These are phyloP conservation scores for Oconnorella tubifera DNA, from an alignment of 2,888 invertebrate genomes.

Conservation along the genomic window DNA sequence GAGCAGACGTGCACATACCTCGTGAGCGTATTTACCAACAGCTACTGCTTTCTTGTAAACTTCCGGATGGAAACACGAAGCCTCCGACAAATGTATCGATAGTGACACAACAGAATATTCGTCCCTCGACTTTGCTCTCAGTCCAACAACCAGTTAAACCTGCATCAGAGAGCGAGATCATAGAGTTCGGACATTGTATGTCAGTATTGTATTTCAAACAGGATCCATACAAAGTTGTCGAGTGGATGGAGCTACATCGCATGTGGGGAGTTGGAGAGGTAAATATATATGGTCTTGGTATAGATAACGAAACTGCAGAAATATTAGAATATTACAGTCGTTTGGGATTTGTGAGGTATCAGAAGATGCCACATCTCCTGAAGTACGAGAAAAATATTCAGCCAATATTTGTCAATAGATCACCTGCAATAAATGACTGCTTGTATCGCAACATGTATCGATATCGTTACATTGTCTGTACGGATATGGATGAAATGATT, in stretches of 20 bases:
- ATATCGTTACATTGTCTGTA: slow-evolving; percentile 21
- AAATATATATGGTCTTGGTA: slow-evolving; percentile 21
- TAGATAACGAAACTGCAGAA: slow-evolving; percentile 9
- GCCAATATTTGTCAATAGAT: slow-evolving; percentile 28
- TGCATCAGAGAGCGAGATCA: neutral
- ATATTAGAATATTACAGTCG: slow-evolving; percentile 19
- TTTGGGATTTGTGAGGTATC: slow-evolving; percentile 21
- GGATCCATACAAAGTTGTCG: slow-evolving; percentile 24
- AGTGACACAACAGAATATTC: slow-evolving; percentile 1
- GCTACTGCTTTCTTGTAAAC: slow-evolving; percentile 21
- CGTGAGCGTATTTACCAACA: slow-evolving; percentile 12
- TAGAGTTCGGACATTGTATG: slow-evolving; percentile 32
- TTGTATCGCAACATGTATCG: slow-evolving; percentile 30
- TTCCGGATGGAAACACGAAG: neutral
- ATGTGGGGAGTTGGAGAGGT: slow-evolving; percentile 28
- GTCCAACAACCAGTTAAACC: slow-evolving; percentile 18
- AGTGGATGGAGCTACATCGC: slow-evolving; percentile 30
- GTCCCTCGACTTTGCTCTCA: slow-evolving; percentile 16
- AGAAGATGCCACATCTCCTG: slow-evolving; percentile 3
- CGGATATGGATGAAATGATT: slow-evolving; percentile 30
- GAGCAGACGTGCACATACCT: slow-evolving; percentile 6
- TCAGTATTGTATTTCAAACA: slow-evolving; percentile 28
- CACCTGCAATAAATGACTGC: slow-evolving; percentile 31
- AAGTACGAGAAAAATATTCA: slow-evolving; percentile 5
- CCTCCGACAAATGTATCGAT: slow-evolving; percentile 23